phyloP scores from a whole-genome alignment of 2,888 invertebrate genomes.

The Tupiocoris notatus region DNA sequence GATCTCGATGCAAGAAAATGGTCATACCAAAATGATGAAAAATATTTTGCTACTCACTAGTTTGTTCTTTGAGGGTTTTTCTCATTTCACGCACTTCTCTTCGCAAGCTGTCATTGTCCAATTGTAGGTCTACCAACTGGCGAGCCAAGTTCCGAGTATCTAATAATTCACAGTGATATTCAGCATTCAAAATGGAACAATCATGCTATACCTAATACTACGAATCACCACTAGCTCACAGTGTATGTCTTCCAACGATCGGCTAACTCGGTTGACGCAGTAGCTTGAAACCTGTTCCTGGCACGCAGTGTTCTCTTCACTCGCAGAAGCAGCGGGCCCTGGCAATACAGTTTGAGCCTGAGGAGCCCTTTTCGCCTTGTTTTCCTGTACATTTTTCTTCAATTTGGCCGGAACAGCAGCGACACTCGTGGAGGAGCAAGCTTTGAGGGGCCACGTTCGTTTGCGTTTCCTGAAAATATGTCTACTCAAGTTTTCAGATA shows the following conservation, averaged over 20 bases:
- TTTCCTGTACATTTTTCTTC: conserved; percentile 5
- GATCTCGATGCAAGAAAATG: too few relatives aligned
- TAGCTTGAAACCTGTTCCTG: background rate
- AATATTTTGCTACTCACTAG: conserved; percentile 7
- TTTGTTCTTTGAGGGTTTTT: conserved; percentile 13
- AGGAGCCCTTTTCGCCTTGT: background rate
- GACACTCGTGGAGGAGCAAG: background rate
- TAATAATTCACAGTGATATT: background rate
- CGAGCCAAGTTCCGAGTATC: background rate
- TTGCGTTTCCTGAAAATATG: conserved; percentile 33
- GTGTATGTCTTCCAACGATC: conserved; percentile 10
- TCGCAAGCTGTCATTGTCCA: conserved; percentile 15
- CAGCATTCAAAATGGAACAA: background rate
- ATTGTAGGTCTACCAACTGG: conserved; percentile 7
- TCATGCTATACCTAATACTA: too few relatives aligned
- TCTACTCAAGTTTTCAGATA: background rate
- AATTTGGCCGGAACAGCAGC: conserved; percentile 12
- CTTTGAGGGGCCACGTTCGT: background rate
- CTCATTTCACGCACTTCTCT: conserved; percentile 6
- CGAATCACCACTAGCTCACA: too few relatives aligned
- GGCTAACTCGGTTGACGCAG: background rate
- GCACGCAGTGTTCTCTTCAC: conserved; percentile 5
- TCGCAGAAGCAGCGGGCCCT: background rate
- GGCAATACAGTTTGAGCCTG: background rate
- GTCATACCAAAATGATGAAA: background rate